Evolutionary conservation across 2,797 vertebrate species (phyloP), one percentile per base, ranked within the genome.

Genomic region (Fistularia commersonii): DNA sequence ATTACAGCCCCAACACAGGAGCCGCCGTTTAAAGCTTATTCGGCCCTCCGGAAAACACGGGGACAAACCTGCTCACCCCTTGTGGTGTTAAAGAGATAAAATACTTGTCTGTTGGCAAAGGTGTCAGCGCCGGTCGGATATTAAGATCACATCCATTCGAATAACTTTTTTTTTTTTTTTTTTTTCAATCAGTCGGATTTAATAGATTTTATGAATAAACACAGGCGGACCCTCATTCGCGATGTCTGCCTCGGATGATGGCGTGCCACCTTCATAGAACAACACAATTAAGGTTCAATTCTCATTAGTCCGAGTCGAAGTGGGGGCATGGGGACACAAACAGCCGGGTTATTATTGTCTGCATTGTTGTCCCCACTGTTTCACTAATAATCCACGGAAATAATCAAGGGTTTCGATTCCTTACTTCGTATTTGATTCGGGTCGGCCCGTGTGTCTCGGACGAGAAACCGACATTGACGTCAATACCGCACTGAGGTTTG

Each of bases 281-380:
- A 87, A 87, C 78, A 87, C 72, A 78, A 80, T 86, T 84, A 81
- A 57, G 57, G 76, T 72, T 83, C 74, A 70, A 66, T 79, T 80
- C 56, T 73, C 75, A 74, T 84, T 82, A 74, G 57, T 45, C 41
- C 40, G 51, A 66, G 63, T 79, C 73, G 65, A 50, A 60, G 48
- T 66, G 46, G 60, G 67, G 63, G 66, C 81, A 79, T 82, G 82
- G 60, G 74, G 47, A 40, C 49, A 69, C 87, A 84, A 63, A 66
- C 59, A 1, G 37, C 65, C 66, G 48, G 55, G 61, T 71, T 72
- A 83, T 86, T 85, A 84, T 72, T 9, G 12, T 59, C 51, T 42
- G 36, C 32, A 23, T 9, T 13, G 36, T 55, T 8, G 41, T 53
- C 57, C 34, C 15, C 14, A 40, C 51, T 35, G 45, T 67, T 9